Percentiles rank a stretch among this genome's conserved stretches.
Conservation (phyloP, 2,113 vertebrate genomes). For the Lepus europaeus region DNA sequence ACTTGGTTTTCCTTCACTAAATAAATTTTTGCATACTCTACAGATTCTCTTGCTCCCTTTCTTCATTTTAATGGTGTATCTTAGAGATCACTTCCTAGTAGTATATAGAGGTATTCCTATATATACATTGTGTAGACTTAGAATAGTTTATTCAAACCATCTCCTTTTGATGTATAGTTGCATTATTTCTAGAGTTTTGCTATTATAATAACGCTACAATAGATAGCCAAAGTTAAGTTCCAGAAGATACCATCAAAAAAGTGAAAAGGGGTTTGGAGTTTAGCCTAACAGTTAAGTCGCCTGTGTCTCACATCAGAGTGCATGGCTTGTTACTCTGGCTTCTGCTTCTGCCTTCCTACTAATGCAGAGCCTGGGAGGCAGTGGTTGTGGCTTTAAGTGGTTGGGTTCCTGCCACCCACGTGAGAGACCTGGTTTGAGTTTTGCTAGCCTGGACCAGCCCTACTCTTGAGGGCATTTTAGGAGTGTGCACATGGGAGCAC, state of each 20-base stretch:
- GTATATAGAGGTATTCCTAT: not conserved
- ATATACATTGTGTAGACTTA: not conserved
- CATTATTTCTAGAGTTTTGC: slow-evolving; percentile 24
- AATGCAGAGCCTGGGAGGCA: no score
- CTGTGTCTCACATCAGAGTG: no score
- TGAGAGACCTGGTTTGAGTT: no score
- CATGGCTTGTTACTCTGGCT: no score
- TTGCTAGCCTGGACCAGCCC: no score
- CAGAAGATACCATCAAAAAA: slow-evolving; percentile 21
- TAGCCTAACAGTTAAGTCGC: no score
- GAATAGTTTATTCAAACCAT: slow-evolving; percentile 4
- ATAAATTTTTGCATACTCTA: not conserved
- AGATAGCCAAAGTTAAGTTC: slow-evolving; percentile 24
- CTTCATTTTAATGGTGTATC: slow-evolving; percentile 3
- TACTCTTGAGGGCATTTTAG: no score
- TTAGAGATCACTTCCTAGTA: not conserved
- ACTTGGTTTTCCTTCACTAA: not conserved
- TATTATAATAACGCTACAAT: not conserved
- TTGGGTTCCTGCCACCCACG: no score
- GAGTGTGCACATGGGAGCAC: no score
- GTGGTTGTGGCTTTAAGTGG: no score
- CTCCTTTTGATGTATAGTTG: slow-evolving; percentile 23
- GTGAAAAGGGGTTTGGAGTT: not conserved
- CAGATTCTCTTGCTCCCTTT: not conserved
- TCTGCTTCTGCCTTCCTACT: no score